Conservation (phyloP, 2,888 invertebrate species). For the Oasisia sp. region DNA sequence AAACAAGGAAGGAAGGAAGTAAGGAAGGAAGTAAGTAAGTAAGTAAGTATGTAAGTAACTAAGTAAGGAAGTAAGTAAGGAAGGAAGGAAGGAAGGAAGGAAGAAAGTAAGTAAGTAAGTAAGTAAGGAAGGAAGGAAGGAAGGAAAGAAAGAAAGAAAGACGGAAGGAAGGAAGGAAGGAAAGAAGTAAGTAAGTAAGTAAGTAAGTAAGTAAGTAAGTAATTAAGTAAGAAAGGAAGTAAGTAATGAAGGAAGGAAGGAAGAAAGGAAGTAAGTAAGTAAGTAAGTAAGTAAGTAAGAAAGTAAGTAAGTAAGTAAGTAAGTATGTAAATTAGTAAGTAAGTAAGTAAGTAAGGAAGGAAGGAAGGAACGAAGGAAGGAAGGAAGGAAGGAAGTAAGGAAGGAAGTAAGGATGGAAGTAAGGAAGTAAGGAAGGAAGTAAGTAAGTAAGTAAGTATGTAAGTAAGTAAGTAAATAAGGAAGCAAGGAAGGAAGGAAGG, state of each 20-base stretch:
- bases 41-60: conserved; percentile 26
- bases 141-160: conserved; percentile 35
- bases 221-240: too few relatives aligned
- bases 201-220: too few relatives aligned
- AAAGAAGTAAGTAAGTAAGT: too few relatives aligned
- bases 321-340: conserved; percentile 22
- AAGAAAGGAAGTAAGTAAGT: too few relatives aligned
- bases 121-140: conserved; percentile 35
- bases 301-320: conserved; percentile 33
- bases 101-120: conserved; percentile 30
- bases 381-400: neutral
- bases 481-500: neutral
- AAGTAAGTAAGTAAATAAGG: too few relatives aligned
- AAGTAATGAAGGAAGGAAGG: too few relatives aligned
- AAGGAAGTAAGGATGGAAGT: too few relatives aligned
- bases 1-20: conserved; percentile 30
- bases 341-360: conserved; percentile 1
- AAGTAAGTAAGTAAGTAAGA: conserved; percentile 35
- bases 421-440: too few relatives aligned
- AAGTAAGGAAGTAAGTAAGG: too few relatives aligned
- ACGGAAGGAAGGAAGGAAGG: conserved; percentile 36
- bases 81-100: conserved; percentile 29
- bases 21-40: conserved; percentile 31
- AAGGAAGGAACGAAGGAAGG: conserved; percentile 27
- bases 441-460: too few relatives aligned